Base-by-base conservation (phyloP, 1,140 invertebrate genomes). In the Lepidurus arcticus region DNA sequence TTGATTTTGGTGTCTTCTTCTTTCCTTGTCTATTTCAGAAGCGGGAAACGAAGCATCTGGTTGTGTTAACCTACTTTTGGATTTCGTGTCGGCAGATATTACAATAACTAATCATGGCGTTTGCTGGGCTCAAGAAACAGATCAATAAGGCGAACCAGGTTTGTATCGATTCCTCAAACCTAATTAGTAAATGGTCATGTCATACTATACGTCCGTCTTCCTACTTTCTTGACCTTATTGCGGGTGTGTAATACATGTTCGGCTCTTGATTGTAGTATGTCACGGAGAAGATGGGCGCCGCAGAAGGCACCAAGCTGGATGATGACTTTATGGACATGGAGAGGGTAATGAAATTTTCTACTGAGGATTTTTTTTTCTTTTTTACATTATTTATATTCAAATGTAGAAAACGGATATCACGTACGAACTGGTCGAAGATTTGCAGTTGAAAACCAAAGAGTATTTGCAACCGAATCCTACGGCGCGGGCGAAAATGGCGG, bases 301-400 rank as follows among this genome's bases (percentile, higher is more conserved):
- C 97, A 74, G 98, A 99, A 88, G 97, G 97, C 83, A 99, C 98
- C 81, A 98, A 99, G 88, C 90, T 99, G 80, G 97, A 99, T 87
- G 92, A 98, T 86, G 97, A 99, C 83, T 99, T 98, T 84, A 89
- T 95, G 86, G 96, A 99, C 85, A 99, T 99, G 97, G 98, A 99
- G 90, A 93, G 94, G 89, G 96, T 98, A 89, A 90, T 88, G 86
- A 47, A 16, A 24, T 43, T 13, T 43, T 24, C 8, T 16, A 47
- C 13, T 10, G 0, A 11, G 13, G 0, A 16, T 16, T 53, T 43
- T 24, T 5, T 0, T 11, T 21, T 34, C 3, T 34, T 24, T 1
- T 76, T 10, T 13, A 21, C 76, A 13, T 11, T 10, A 4, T 24
- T 26, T 24, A 43, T 76, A 21, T 8, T n/a, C 42, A n/a, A n/a